A percentile compares a stretch with the other conserved stretches of the same genome.
phyloP scores from a whole-genome alignment of 2,113 vertebrate genomes.

The Beaufortia kweichowensis region DNA sequence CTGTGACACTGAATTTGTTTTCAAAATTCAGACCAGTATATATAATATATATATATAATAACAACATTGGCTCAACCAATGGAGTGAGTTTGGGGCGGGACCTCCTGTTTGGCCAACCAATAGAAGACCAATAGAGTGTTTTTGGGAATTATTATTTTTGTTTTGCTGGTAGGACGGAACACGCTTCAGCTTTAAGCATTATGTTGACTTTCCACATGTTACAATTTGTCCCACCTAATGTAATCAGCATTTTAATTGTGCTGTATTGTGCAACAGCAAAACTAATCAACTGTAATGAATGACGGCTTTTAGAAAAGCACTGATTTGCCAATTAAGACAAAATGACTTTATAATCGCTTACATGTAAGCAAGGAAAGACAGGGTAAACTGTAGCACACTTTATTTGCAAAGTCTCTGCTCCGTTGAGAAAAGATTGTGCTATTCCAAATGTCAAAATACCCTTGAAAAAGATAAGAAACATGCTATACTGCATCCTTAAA shows the following conservation, averaged over 20 bases:
- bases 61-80: no score
- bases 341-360: not conserved
- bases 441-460: conserved; percentile 38
- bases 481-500: conserved; percentile 15
- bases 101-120: no score
- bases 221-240: not conserved
- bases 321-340: not conserved
- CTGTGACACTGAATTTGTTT: not conserved
- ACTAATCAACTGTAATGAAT: not conserved
- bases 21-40: no score
- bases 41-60: no score
- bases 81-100: no score
- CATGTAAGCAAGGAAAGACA: conserved; percentile 2
- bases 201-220: conserved; percentile 1
- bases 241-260: not conserved
- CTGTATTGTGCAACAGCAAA: not conserved
- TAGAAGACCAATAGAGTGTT: no score
- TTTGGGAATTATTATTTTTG: no score
- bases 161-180: no score
- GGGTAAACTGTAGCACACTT: not conserved
- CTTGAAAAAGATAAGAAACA: conserved; percentile 26
- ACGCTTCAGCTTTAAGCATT: not conserved
- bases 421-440: conserved; percentile 10
- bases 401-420: conserved; percentile 38
- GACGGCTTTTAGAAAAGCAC: not conserved